Conservation (phyloP, 2,113 vertebrate genomes). For the Podilymbus podiceps region DNA sequence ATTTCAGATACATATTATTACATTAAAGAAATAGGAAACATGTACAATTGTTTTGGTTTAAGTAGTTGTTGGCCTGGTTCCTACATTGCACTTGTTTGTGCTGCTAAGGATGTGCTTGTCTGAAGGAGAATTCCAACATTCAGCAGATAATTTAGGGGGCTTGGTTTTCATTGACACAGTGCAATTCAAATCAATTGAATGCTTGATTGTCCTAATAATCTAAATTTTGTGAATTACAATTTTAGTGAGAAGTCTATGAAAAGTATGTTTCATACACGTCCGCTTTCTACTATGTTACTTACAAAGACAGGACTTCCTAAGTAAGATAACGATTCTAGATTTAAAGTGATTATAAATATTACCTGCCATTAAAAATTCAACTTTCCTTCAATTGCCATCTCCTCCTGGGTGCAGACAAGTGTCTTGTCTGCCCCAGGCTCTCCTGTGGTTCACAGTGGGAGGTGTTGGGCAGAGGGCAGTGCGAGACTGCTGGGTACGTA, state of each 20-base stretch:
- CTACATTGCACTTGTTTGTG: neutral
- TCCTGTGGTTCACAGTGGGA: accelerated
- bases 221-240: neutral
- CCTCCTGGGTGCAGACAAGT: neutral
- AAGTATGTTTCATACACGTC: neutral
- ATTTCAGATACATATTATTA: neutral
- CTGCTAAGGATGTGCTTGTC: neutral
- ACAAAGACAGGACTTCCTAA: neutral
- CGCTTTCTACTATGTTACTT: accelerated
- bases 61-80: neutral
- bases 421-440: accelerated
- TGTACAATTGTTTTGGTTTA: neutral
- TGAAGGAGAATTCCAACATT: neutral
- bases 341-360: neutral
- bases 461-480: too few relatives aligned
- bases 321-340: neutral
- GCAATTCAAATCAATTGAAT: neutral
- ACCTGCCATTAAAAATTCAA: neutral
- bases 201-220: neutral
- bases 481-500: accelerated
- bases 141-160: neutral
- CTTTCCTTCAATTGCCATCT: accelerated
- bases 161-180: neutral
- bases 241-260: neutral
- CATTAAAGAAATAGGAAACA: neutral